A percentile compares a stretch with the other conserved stretches of the same genome.
phyloP scores from a whole-genome alignment of 2,113 vertebrate species.

The Arenaria interpres region DNA sequence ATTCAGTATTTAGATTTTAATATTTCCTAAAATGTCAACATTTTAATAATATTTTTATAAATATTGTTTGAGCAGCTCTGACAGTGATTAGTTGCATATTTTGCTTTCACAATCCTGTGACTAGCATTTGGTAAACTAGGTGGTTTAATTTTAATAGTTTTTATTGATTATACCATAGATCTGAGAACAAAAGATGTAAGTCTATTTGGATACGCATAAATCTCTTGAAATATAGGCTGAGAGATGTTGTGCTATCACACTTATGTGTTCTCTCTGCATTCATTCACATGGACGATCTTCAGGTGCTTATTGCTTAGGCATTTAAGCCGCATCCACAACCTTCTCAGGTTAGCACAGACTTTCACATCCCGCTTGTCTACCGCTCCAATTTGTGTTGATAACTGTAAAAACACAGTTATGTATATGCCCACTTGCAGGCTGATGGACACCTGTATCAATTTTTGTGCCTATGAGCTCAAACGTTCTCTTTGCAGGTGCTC shows the following conservation, averaged over 20 bases:
- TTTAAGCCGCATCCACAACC: background rate
- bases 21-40: background rate
- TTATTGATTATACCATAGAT: background rate
- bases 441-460: background rate
- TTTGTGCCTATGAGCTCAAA: background rate
- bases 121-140: background rate
- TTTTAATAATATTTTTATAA: background rate
- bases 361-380: background rate
- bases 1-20: background rate
- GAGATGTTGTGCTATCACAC: background rate
- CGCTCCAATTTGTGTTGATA: background rate
- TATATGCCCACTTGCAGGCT: background rate
- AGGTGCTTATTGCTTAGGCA: background rate
- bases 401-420: background rate
- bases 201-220: accelerated
- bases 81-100: background rate
- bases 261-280: background rate
- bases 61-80: background rate
- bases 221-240: background rate
- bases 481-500: background rate
- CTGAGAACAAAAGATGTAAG: background rate
- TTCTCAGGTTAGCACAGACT: background rate
- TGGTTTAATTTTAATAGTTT: background rate
- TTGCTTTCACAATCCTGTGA: background rate
- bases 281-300: background rate